Conservation (phyloP, 1,140 invertebrate genomes). For the Cherax destructor region DNA sequence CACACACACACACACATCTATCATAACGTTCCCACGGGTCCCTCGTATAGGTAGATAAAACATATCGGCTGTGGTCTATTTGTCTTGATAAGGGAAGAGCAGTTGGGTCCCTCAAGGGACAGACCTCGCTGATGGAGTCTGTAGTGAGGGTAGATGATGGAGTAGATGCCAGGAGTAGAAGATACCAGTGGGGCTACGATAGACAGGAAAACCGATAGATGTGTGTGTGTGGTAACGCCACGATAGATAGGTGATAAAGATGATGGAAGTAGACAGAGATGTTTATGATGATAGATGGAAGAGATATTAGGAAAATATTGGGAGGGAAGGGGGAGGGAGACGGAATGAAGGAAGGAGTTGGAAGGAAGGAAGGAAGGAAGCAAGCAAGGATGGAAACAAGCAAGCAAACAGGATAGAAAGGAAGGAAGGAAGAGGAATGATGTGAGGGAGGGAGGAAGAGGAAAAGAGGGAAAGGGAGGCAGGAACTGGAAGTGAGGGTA, state of each 20-base stretch:
- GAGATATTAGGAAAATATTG: background rate
- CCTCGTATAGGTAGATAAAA: no score
- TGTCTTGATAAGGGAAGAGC: conserved; percentile 35
- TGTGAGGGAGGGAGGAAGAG: conserved; percentile 5
- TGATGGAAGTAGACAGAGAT: no score
- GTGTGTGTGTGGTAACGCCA: no score
- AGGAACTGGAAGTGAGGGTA: background rate
- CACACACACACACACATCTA: no score
- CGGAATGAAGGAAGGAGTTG: background rate
- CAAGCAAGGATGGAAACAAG: no score
- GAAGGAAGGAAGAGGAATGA: background rate
- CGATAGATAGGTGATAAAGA: no score
- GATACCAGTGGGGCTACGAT: background rate
- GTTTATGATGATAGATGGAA: background rate
- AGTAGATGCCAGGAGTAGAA: background rate
- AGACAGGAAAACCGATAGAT: no score
- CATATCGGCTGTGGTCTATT: background rate
- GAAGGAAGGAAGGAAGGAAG: no score
- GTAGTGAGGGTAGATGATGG: conserved; percentile 11
- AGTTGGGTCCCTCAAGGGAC: background rate
- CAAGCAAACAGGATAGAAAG: no score
- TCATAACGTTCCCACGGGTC: no score
- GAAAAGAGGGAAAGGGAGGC: background rate
- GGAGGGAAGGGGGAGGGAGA: background rate
- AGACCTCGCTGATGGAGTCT: background rate